Conservation (phyloP, 2,113 vertebrate genomes). For the Glaucomys volans region DNA sequence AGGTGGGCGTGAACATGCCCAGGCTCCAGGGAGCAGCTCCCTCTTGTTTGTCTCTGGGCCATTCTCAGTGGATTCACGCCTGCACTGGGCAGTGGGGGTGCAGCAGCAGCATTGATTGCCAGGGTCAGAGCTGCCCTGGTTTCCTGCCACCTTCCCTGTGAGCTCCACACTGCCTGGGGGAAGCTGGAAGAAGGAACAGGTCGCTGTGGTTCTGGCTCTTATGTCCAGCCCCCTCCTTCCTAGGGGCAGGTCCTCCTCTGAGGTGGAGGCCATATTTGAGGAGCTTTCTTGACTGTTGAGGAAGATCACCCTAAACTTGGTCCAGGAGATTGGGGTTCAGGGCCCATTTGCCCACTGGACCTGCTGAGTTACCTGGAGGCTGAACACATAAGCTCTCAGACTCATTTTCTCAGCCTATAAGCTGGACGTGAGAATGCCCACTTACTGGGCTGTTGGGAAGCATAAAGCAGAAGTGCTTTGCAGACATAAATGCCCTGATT, state of each 20-base stretch:
- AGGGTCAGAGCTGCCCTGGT: accelerated
- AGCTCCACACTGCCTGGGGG: no score
- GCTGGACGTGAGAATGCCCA: background rate
- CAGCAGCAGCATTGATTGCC: accelerated
- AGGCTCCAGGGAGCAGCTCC: background rate
- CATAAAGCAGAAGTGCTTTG: background rate
- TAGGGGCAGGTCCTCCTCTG: background rate
- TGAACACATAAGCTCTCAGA: background rate
- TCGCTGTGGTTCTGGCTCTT: background rate
- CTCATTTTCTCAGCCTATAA: background rate
- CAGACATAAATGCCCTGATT: background rate
- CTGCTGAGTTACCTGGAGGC: background rate
- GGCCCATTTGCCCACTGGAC: background rate
- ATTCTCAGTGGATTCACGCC: background rate
- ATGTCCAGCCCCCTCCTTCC: background rate
- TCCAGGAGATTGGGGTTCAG: background rate
- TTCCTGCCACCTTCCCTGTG: background rate
- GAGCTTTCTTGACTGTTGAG: background rate
- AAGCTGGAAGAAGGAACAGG: background rate
- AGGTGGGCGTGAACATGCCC: no score
- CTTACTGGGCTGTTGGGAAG: background rate
- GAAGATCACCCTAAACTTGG: background rate
- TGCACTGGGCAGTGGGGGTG: background rate
- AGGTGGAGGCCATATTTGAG: background rate
- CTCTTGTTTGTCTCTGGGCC: background rate